phyloP scores from a whole-genome alignment of 2,888 invertebrate genomes.

The Aromia moschata region DNA sequence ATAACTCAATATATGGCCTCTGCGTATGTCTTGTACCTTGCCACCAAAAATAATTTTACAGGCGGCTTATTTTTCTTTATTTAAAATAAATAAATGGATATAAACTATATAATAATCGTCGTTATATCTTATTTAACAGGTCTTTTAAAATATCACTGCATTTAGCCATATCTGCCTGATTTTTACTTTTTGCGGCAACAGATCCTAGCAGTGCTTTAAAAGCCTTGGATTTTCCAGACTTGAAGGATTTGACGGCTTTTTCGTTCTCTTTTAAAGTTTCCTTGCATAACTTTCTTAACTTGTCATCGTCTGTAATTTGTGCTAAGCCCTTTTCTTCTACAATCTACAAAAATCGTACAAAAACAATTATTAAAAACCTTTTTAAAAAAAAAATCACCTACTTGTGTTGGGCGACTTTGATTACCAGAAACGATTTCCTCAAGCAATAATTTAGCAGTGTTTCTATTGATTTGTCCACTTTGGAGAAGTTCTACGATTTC shows the following conservation, averaged over 20 bases:
- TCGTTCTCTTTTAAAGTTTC: slow-evolving; percentile 72
- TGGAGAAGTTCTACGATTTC: slow-evolving; percentile 73
- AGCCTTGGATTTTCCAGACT: slow-evolving; percentile 75
- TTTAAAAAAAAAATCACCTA: slow-evolving; percentile 37
- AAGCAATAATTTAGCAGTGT: slow-evolving; percentile 67
- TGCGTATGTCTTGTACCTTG: no score
- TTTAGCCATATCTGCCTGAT: slow-evolving; percentile 74
- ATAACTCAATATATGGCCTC: no score
- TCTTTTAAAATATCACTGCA: slow-evolving; percentile 71
- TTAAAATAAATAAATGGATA: no score
- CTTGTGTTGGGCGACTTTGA: slow-evolving; percentile 59
- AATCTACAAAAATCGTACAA: slow-evolving; percentile 60
- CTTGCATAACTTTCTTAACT: slow-evolving; percentile 70
- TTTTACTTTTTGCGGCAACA: slow-evolving; percentile 68
- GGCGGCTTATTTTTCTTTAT: no score
- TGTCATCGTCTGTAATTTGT: slow-evolving; percentile 70
- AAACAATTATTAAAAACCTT: background rate
- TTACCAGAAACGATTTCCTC: slow-evolving; percentile 63
- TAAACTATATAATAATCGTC: no score
- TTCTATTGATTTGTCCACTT: slow-evolving; percentile 70
- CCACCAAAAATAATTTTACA: no score
- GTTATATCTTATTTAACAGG: slow-evolving; percentile 63
- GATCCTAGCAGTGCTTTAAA: slow-evolving; percentile 72
- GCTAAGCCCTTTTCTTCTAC: slow-evolving; percentile 72
- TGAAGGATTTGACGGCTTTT: slow-evolving; percentile 73